Base-by-base conservation (phyloP, 2,113 vertebrate species). In the Pterophyllum scalare region DNA sequence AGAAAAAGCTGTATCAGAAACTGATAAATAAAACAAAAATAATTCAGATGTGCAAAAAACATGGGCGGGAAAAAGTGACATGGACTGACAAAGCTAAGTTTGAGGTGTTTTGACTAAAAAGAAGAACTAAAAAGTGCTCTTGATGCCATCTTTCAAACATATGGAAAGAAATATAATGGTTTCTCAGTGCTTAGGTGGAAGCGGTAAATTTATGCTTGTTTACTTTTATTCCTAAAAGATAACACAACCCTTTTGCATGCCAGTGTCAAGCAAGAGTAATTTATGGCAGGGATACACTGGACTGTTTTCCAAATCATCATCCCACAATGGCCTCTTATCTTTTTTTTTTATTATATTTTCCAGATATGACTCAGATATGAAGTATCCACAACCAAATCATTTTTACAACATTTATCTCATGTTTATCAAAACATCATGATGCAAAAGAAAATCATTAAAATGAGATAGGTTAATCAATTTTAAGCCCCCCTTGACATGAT, bases 361-460 rank as follows among this genome's bases (percentile, higher is more conserved):
- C 1, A 49, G 43, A 60, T 80, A 12, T 65, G 20, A 75, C 20
- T 70, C 28, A 74, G 5, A 33, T 14, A 26, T 75, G 22, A 57
- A 46, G 83, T 13, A 57, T 5, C 1, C 8, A 46, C 22, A 49
- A 52, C 5, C 17, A 80, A 33, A 77, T 31, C 0, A 20, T 83
- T 81, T 57, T 17, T 9, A 64, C 82, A 33, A 38, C 31, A 26
- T 8, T 58, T 35, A 88, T 81, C 20, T 67, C 7, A 5, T 20
- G 5, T 52, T 72, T 46, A 54, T 81, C 35, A 74, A 28, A 67
- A 75, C 10, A 77, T 22, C 38, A 75, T n/a, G 0, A 54, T 7
- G 40, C 6, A 65, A 78, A 80, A 33, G n/a, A n/a, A 87, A 67
- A 79, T 4, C 7, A 74, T 74, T 38, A 60, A 80, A 67, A 64